phyloP scores from a whole-genome alignment of 2,113 vertebrate species.

The Notiomystis cincta region DNA sequence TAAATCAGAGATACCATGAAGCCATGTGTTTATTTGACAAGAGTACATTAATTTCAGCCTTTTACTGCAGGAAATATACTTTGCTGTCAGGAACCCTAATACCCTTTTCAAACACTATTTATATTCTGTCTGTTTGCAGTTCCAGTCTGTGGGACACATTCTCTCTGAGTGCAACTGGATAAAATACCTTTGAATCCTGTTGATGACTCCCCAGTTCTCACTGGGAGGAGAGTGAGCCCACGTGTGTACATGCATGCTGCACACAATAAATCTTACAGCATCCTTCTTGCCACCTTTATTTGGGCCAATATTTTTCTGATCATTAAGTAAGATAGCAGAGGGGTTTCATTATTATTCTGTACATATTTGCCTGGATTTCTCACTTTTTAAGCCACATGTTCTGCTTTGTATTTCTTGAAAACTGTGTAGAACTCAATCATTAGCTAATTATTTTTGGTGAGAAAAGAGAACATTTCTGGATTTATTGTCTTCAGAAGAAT shows the following conservation, averaged over 20 bases:
- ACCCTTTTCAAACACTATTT: conserved; percentile 36
- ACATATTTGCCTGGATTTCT: neutral
- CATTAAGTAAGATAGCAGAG: neutral
- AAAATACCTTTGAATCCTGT: neutral
- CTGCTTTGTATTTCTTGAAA: neutral
- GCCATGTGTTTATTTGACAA: conserved; percentile 29
- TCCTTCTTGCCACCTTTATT: neutral
- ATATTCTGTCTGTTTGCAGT: neutral
- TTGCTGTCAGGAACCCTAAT: conserved; percentile 11
- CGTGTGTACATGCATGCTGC: neutral
- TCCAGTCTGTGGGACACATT: neutral
- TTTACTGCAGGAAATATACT: conserved; percentile 31
- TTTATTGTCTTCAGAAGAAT: neutral
- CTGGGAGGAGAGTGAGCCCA: neutral
- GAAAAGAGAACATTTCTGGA: neutral
- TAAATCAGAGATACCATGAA: conserved; percentile 6
- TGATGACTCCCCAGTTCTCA: neutral
- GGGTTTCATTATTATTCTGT: neutral
- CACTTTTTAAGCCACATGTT: neutral
- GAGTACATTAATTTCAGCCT: conserved; percentile 28
- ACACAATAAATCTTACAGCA: neutral
- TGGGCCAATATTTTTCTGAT: neutral
- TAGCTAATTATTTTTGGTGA: neutral
- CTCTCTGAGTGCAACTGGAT: neutral
- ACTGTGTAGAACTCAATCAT: neutral